Evolutionary conservation across 1,140 invertebrate species (phyloP).

Genomic region (Eupeodes corollae): DNA sequence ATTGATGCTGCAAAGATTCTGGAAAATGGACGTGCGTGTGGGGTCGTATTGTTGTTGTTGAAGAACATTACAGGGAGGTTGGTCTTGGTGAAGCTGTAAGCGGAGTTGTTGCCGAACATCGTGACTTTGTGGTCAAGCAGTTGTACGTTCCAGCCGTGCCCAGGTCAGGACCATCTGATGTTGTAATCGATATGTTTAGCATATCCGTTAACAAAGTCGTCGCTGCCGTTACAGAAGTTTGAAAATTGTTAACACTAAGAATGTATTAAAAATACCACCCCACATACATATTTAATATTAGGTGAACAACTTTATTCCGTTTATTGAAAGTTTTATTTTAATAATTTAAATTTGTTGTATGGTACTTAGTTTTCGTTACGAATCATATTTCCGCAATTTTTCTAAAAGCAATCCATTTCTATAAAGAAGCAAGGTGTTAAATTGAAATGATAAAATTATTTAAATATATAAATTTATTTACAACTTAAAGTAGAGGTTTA

Average conservation of each 20-base stretch:
- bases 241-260: constrained; percentile 39
- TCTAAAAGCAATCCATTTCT: too few relatives aligned
- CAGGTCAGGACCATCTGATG: constrained; percentile 72
- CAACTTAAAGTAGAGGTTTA: too few relatives aligned
- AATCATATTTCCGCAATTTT: too few relatives aligned
- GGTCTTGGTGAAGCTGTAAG: constrained; percentile 91
- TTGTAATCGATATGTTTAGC: constrained; percentile 73
- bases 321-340: too few relatives aligned
- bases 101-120: constrained; percentile 57
- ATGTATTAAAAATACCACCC: too few relatives aligned
- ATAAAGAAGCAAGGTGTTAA: too few relatives aligned
- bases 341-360: too few relatives aligned
- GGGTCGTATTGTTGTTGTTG: constrained; percentile 84
- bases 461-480: too few relatives aligned
- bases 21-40: constrained; percentile 64
- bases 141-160: constrained; percentile 73
- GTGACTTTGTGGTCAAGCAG: constrained; percentile 62
- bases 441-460: too few relatives aligned
- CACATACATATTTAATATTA: too few relatives aligned
- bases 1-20: constrained; percentile 72
- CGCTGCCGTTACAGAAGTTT: constrained; percentile 50
- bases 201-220: constrained; percentile 70
- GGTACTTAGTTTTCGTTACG: neutral
- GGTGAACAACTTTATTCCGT: too few relatives aligned
- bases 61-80: constrained; percentile 90